phyloP scores from a whole-genome alignment of 1,140 invertebrate species.

The Rhizoglyphus robini region DNA sequence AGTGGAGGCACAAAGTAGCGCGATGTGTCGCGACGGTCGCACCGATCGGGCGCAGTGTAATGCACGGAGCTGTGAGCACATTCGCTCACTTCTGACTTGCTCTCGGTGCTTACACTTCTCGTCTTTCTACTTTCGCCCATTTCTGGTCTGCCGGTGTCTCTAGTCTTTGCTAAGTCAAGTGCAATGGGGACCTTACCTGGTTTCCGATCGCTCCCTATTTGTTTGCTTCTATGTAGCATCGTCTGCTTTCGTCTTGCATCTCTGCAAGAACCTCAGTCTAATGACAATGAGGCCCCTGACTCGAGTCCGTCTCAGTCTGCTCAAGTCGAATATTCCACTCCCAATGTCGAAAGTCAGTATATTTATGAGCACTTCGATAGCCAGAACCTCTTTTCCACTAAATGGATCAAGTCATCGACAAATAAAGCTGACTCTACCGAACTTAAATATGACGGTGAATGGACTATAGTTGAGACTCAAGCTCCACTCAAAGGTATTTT shows the following conservation, averaged over 20 bases:
- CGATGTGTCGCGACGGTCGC: too few species aligned
- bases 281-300: too few species aligned
- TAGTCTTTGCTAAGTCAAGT: not conserved
- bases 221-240: not conserved
- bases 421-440: slow-evolving; percentile 21
- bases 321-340: slow-evolving; percentile 2
- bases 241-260: too few species aligned
- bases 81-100: too few species aligned
- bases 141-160: not conserved
- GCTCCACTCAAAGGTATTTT: slow-evolving; percentile 16
- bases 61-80: too few species aligned
- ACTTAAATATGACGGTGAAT: slow-evolving; percentile 24
- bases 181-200: not conserved
- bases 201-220: not conserved
- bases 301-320: not conserved
- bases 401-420: slow-evolving; percentile 20
- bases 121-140: too few species aligned
- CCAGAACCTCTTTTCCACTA: not conserved
- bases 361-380: slow-evolving; percentile 24
- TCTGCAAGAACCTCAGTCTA: too few species aligned
- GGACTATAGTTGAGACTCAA: slow-evolving; percentile 4
- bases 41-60: too few species aligned
- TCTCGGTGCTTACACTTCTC: too few species aligned
- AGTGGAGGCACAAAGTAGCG: too few species aligned
- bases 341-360: slow-evolving; percentile 18